Evolutionary conservation across 2,113 vertebrate species (phyloP).

Genomic region (Lampris incognitus): DNA sequence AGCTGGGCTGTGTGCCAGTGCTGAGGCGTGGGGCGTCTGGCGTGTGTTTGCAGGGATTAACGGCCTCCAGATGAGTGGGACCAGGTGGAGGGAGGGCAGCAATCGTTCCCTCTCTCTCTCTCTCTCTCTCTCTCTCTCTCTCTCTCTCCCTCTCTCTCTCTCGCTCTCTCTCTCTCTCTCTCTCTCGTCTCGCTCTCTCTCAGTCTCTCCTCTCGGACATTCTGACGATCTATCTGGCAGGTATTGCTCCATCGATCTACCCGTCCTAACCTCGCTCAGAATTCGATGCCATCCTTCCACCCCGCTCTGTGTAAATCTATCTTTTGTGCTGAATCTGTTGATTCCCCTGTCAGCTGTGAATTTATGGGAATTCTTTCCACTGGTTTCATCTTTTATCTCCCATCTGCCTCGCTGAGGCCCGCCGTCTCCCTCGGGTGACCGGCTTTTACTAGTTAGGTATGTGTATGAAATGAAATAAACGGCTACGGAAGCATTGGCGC

Average conservation of each 20-base stretch:
- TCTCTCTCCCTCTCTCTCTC: background rate
- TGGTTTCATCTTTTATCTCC: background rate
- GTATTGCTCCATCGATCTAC: slow-evolving; percentile 62
- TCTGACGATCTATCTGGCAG: no score
- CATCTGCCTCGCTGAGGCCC: background rate
- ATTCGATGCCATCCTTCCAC: slow-evolving; percentile 59
- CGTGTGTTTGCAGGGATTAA: slow-evolving; percentile 84
- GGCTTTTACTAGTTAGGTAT: slow-evolving; percentile 39
- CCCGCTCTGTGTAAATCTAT: slow-evolving; percentile 43
- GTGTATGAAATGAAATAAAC: slow-evolving; percentile 48
- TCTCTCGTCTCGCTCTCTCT: no score
- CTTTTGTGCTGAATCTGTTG: slow-evolving; percentile 40
- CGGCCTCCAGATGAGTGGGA: slow-evolving; percentile 82
- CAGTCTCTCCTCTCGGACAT: no score
- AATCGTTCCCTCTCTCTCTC: slow-evolving; percentile 61
- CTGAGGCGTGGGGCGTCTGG: slow-evolving; percentile 81
- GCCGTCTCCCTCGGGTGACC: slow-evolving; percentile 35
- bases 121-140: slow-evolving; percentile 58
- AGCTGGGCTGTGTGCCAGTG: slow-evolving; percentile 79
- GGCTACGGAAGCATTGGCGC: slow-evolving; percentile 24
- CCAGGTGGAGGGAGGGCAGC: slow-evolving; percentile 79
- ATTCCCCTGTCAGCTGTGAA: slow-evolving; percentile 15
- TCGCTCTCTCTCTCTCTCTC: slow-evolving; percentile 19
- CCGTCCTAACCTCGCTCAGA: slow-evolving; percentile 52
- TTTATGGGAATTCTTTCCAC: slow-evolving; percentile 35